phyloP scores from a whole-genome alignment of 2,888 invertebrate species.

The Dusona sp. region DNA sequence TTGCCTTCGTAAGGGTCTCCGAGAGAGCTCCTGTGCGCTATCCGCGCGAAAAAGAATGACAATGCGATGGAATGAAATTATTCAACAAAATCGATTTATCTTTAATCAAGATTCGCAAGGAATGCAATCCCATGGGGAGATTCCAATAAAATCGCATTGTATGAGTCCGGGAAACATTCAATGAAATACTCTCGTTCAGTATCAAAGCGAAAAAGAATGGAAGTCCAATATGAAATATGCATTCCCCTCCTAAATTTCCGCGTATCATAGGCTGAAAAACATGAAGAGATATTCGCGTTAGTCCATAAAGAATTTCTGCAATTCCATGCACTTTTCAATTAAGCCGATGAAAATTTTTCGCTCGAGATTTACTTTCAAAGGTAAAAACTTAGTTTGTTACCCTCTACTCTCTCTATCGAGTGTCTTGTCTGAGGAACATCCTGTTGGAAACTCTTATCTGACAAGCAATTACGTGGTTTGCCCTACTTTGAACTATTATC shows the following conservation, averaged over 20 bases:
- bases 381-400: background rate
- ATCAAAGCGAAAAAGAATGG: conserved; percentile 3
- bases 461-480: conserved; percentile 17
- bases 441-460: conserved; percentile 21
- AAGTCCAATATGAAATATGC: background rate
- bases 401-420: background rate
- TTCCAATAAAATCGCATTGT: background rate
- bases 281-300: background rate
- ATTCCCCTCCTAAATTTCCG: background rate
- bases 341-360: background rate
- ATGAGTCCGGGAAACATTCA: too few species aligned
- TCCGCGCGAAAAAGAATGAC: background rate
- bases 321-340: background rate
- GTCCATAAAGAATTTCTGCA: background rate
- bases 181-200: background rate
- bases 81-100: background rate
- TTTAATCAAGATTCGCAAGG: background rate
- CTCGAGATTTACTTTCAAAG: background rate
- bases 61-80: background rate
- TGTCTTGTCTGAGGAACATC: background rate
- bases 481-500: background rate
- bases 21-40: background rate
- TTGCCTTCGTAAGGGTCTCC: background rate
- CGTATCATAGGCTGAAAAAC: background rate
- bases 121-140: background rate